Evolutionary conservation across 2,113 vertebrate genomes (phyloP).

Genomic region (Leptosomus discolor): DNA sequence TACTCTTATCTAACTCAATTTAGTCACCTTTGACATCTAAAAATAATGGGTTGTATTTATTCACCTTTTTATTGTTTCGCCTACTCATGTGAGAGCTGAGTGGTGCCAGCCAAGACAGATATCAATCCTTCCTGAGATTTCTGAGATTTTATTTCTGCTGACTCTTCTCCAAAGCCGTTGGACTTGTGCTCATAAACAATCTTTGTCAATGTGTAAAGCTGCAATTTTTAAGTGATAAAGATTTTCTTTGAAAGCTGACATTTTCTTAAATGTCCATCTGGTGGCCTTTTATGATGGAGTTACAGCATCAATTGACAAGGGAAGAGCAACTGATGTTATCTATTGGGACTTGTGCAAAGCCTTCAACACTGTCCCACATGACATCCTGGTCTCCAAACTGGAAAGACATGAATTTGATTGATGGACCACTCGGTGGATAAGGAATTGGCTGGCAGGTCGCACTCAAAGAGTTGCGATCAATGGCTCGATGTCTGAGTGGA

Average conservation of each 20-base stretch:
- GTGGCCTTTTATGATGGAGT: no score
- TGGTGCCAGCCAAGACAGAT: neutral
- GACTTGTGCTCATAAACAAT: neutral
- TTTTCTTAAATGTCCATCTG: neutral
- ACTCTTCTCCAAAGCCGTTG: neutral
- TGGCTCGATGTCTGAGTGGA: no score
- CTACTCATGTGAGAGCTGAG: neutral
- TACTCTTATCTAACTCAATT: neutral
- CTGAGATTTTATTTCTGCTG: neutral
- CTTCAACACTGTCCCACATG: no score
- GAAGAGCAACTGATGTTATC: no score
- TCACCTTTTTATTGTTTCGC: neutral
- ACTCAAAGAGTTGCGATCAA: no score
- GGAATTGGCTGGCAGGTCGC: no score
- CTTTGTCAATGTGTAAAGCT: neutral
- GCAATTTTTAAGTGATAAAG: neutral
- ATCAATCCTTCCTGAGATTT: neutral
- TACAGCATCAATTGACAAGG: no score
- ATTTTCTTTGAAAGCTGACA: neutral
- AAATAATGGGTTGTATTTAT: neutral
- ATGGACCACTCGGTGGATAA: no score
- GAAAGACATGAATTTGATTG: no score
- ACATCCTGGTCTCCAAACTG: no score
- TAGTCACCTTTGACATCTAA: neutral
- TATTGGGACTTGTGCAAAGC: no score